phyloP scores from a whole-genome alignment of 64 coral and sea anemone genomes.

The Porites australiensis region DNA sequence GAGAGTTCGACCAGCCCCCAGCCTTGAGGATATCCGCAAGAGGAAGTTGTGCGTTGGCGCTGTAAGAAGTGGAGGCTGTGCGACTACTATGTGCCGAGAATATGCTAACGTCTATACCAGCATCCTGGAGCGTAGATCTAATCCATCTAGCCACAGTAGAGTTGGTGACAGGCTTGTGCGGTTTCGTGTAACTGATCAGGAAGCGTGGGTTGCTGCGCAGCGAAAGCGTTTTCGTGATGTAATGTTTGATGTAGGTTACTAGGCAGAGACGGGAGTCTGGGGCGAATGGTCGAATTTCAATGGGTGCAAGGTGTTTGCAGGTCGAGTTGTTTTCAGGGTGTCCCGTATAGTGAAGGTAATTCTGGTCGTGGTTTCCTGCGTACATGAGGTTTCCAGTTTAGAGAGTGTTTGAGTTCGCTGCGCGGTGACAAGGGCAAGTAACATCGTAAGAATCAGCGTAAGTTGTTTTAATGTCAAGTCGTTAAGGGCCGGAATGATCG shows the following conservation, averaged over 20 bases:
- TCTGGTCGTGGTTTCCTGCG: too few species aligned
- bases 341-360: neutral
- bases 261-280: neutral
- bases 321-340: slow-evolving; percentile 26
- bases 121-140: neutral
- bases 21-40: slow-evolving; percentile 6
- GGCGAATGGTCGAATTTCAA: neutral
- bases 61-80: neutral
- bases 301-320: slow-evolving; percentile 24
- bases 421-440: too few species aligned
- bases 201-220: neutral
- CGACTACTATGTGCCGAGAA: too few species aligned
- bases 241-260: neutral
- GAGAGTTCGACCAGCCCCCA: neutral
- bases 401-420: too few species aligned
- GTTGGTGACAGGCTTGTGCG: slow-evolving; percentile 46
- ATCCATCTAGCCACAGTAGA: slow-evolving; percentile 45
- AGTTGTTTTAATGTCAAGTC: slow-evolving; percentile 55
- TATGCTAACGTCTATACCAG: too few species aligned
- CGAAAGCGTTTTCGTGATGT: neutral
- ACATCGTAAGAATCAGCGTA: neutral
- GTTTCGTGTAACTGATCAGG: slow-evolving; percentile 46
- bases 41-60: neutral
- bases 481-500: neutral
- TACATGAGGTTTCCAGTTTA: neutral